Evolutionary conservation across 2,888 invertebrate species (phyloP).

Genomic region (Acronicta alni): DNA sequence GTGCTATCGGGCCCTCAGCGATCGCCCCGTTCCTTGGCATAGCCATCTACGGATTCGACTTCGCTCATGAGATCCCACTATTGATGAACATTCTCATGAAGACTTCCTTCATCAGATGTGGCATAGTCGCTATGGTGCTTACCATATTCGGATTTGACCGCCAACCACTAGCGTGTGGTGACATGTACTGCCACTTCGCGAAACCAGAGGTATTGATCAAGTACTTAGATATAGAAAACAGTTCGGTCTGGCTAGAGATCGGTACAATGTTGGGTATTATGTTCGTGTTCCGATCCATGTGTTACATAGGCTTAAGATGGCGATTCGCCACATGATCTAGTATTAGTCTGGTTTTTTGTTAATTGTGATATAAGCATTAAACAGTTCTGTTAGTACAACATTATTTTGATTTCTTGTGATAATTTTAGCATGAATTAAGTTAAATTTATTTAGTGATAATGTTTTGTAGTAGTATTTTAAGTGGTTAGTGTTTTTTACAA

Average conservation of each 20-base stretch:
- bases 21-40: conserved; percentile 92
- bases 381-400: conserved; percentile 53
- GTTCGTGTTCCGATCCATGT: conserved; percentile 88
- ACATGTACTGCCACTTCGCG: conserved; percentile 91
- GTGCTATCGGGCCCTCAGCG: conserved; percentile 91
- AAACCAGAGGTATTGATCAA: conserved; percentile 90
- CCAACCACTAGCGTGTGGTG: conserved; percentile 87
- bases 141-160: conserved; percentile 91
- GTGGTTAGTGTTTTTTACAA: neutral
- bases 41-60: conserved; percentile 92
- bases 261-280: conserved; percentile 85
- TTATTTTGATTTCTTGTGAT: conserved; percentile 34
- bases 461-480: conserved; percentile 11
- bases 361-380: conserved; percentile 49
- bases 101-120: conserved; percentile 91
- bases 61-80: conserved; percentile 90
- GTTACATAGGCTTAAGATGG: conserved; percentile 89
- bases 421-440: conserved; percentile 27
- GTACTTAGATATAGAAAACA: conserved; percentile 89
- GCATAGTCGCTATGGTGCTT: conserved; percentile 90
- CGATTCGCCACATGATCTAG: conserved; percentile 83
- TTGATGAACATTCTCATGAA: conserved; percentile 91
- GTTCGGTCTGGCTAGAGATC: conserved; percentile 89
- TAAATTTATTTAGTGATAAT: conserved; percentile 18
- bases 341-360: conserved; percentile 3